phyloP scores from a whole-genome alignment of 23 tunicate species.

The Phallusia fumigata region DNA sequence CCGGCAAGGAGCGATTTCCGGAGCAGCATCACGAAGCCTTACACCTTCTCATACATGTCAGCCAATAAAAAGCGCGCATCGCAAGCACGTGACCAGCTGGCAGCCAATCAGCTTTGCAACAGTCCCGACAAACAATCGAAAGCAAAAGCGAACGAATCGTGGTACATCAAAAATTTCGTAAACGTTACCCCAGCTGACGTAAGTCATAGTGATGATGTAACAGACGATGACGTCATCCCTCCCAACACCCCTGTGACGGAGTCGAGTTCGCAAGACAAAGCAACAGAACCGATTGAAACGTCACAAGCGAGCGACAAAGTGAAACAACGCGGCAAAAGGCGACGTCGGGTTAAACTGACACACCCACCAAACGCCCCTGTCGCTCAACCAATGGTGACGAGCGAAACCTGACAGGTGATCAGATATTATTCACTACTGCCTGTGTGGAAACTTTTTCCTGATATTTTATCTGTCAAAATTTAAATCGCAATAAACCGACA shows the following conservation, averaged over 20 bases:
- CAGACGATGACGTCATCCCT: neutral
- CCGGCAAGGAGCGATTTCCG: neutral
- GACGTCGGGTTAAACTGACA: neutral
- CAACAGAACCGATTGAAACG: neutral
- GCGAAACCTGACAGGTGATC: neutral
- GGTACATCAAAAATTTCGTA: neutral
- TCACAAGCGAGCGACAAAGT: neutral
- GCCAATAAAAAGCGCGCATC: conserved; percentile 10
- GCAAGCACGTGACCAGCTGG: neutral
- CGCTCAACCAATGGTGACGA: neutral
- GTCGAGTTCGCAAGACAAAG: neutral
- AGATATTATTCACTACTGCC: no score
- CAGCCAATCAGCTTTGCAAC: neutral
- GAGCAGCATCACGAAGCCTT: conserved; percentile 38
- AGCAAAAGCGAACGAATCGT: neutral
- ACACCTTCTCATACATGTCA: conserved; percentile 57
- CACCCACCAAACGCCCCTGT: conserved; percentile 6
- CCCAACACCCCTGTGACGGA: neutral
- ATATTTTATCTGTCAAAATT: no score
- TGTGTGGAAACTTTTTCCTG: no score
- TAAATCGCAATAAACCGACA: no score
- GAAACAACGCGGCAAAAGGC: neutral
- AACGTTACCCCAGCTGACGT: neutral
- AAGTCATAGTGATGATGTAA: neutral
- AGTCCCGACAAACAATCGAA: neutral